phyloP scores from a whole-genome alignment of 2,888 invertebrate genomes.

The Steromphala cineraria region DNA sequence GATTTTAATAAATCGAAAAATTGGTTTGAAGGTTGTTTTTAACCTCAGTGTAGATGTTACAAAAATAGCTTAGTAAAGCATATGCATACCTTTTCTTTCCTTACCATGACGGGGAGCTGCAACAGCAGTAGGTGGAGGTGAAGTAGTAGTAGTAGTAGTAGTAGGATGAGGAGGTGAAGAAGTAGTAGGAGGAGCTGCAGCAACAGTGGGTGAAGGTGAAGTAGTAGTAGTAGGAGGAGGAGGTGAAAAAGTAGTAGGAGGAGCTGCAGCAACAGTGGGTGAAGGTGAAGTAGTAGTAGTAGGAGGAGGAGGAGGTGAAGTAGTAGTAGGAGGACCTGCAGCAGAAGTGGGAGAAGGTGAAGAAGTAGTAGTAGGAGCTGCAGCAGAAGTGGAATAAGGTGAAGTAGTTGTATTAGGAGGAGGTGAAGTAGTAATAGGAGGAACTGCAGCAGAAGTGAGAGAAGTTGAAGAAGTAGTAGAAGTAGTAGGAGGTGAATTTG shows the following conservation, averaged over 20 bases:
- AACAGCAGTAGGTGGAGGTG: background rate
- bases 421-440: background rate
- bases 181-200: too few relatives aligned
- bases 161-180: too few relatives aligned
- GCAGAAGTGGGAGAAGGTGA: slow-evolving; percentile 18
- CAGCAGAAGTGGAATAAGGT: slow-evolving; percentile 25
- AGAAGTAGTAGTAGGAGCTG: slow-evolving; percentile 28
- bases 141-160: background rate
- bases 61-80: too few relatives aligned
- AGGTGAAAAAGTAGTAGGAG: slow-evolving; percentile 21
- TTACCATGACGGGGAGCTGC: background rate
- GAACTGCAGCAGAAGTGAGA: background rate
- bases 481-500: background rate
- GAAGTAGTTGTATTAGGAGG: slow-evolving; percentile 23
- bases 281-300: slow-evolving; percentile 22
- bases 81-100: too few relatives aligned
- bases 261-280: slow-evolving; percentile 7
- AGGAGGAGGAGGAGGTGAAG: slow-evolving; percentile 20
- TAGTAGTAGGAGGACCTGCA: slow-evolving; percentile 20
- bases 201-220: background rate
- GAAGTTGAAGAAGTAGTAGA: background rate
- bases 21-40: too few relatives aligned
- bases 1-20: too few relatives aligned
- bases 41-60: too few relatives aligned
- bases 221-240: slow-evolving; percentile 26